Evolutionary conservation across 2,888 invertebrate species (phyloP), one percentile per base, ranked within the genome.

Genomic region (Blomia tropicalis): DNA sequence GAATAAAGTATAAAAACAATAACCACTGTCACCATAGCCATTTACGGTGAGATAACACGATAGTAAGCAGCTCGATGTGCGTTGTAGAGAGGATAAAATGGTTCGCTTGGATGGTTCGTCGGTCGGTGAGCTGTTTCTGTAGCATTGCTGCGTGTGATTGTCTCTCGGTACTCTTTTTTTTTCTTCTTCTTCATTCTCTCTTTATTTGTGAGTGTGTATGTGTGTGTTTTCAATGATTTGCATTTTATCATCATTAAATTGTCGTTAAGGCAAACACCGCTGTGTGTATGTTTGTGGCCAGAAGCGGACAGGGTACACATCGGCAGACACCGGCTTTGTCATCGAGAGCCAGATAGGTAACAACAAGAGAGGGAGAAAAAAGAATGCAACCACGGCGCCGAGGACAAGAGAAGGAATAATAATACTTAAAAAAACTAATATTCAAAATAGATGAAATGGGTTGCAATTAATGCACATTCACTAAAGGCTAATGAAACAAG

Each of bases 211-310:
- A n/a, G 14, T 41, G 41, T 14, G 14, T 17, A 7, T 47, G 51
- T 25, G 7, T 27, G 22, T 22, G 22, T 27, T 7, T 47, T 47
- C 7, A 47, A 47, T 47, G 51, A 47, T 47, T 47, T 47, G 51
- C 51, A 47, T 47, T 47, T 47, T 47, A 47, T 47, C 51, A 47
- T 47, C 51, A 47, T 47, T 47, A 47, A 47, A 47, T 47, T 47
- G 51, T 47, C 51, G 51, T 47, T 47, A 47, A 47, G 51, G 51
- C 51, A 47, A 47, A 47, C 51, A 47, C 51, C 51, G 51, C 51
- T 47, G 51, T 47, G 51, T 47, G 22, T n/a, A 14, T 41, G 41
- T n/a, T 41, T 14, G 14, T 41, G 41, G 23, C 23, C 51, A 22
- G 11, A 7, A 22, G 51, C 51, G 7, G 22, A 47, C 23, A 22